Conservation (phyloP, 1,140 invertebrate genomes). For the Agrilus planipennis region DNA sequence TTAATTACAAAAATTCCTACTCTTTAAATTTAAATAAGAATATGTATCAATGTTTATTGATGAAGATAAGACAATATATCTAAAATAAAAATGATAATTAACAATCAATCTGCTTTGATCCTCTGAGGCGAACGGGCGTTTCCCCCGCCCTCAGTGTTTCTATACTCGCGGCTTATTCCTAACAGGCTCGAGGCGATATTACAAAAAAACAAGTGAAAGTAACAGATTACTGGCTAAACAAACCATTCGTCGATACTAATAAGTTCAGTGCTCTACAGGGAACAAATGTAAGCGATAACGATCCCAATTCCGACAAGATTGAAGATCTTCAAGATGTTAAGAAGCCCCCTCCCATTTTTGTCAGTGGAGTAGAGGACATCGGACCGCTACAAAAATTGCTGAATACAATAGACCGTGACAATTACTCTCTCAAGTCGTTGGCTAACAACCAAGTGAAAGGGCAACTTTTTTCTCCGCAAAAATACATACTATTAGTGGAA, state of each 20-base stretch:
- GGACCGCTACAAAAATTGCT: not conserved
- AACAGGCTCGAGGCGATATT: no score
- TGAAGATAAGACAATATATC: no score
- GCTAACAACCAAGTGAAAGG: not conserved
- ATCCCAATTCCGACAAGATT: not conserved
- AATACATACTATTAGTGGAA: not conserved
- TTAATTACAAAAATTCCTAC: no score
- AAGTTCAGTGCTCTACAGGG: no score
- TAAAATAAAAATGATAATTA: no score
- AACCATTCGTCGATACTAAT: not conserved
- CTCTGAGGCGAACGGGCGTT: no score
- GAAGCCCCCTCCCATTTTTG: not conserved
- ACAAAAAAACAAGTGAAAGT: not conserved
- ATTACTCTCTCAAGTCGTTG: not conserved
- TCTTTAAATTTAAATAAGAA: no score
- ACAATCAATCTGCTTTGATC: no score
- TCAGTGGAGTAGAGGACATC: not conserved
- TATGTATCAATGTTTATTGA: no score
- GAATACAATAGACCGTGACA: not conserved
- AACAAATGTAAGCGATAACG: no score
- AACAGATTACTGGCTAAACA: not conserved
- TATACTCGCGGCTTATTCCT: no score
- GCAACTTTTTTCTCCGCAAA: not conserved
- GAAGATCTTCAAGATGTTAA: not conserved
- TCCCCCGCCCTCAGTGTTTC: no score